A percentile compares a stretch with the other conserved stretches of the same genome.
These are phyloP conservation scores for Coccyzus lansbergi DNA, from an alignment of 2,797 vertebrate genomes.

Conservation along the genomic window DNA sequence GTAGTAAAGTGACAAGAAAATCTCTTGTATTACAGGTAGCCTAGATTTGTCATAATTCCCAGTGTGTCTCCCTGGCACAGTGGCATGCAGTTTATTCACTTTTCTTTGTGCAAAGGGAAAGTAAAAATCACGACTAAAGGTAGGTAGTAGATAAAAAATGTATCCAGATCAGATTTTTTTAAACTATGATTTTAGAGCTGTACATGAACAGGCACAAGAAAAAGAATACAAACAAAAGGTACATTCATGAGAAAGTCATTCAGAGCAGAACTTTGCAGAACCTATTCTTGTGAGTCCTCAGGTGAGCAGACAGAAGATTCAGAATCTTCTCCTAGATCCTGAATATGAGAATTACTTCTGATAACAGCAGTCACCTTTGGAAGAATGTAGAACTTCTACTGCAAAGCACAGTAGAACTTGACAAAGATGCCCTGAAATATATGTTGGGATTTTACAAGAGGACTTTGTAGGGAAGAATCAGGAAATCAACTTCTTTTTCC, in stretches of 20 bases:
- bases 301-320: background rate
- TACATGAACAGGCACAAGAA: background rate
- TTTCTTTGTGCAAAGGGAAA: background rate
- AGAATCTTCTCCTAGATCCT: background rate
- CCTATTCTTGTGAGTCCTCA: background rate
- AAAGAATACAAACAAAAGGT: background rate
- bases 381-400: background rate
- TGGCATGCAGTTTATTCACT: constrained; percentile 28
- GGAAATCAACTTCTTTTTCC: background rate
- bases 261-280: background rate
- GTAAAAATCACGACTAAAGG: background rate
- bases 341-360: background rate
- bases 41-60: constrained; percentile 51
- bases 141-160: background rate
- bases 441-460: background rate
- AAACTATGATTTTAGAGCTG: background rate
- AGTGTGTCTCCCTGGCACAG: background rate
- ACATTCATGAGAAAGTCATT: background rate
- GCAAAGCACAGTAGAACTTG: background rate
- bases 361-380: background rate
- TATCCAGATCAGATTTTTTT: background rate
- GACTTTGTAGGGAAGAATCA: background rate
- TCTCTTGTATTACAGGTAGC: constrained; percentile 43
- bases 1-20: constrained; percentile 39
- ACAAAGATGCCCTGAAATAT: background rate